Base-by-base conservation (phyloP, 2,888 invertebrate species). In the Nomada goodeniana region DNA sequence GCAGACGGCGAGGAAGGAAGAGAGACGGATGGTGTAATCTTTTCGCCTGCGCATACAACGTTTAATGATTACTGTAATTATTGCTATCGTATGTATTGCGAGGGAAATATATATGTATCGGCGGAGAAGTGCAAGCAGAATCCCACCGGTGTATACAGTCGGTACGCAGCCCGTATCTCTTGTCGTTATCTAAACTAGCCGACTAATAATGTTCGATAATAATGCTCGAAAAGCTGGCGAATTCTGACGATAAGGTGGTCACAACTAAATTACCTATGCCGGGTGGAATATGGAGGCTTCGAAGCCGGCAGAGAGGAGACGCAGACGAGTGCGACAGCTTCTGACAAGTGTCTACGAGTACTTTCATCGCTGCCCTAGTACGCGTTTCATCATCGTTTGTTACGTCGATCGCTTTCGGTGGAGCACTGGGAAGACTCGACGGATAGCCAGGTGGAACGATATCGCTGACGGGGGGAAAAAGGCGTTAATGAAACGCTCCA, bases 21-120 rank as follows among this genome's bases (percentile, higher is more conserved):
- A 18, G 9, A 4, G 18, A 4, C 11, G 15, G 0, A 4, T 1
- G 36, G 10, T 53, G 57, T 23, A 60, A 59, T 64, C 70, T 77
- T 69, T 74, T 73, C 76, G 57, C 64, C 61, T 36, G 75, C 68
- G 71, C 50, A 44, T 53, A 64, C 75, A 57, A 76, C 71, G 76
- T 65, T 76, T 76, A 83, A 81, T 52, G 71, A 82, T 83, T 75
- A 82, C 60, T 26, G 60, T 71, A 83, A 82, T 83, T 75, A 82
- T 83, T 74, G 74, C 53, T 67, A 71, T 71, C 74, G 26, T 60
- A 60, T 63, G 72, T 55, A 76, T 65, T 55, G 57, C 59, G 53
- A 55, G 55, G 57, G 20, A 61, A 57, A 57, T 23, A 65, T 36
- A 36, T 36, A 36, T 36, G 36, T 9, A 7, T 36, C 5, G 36